These are phyloP conservation scores for Loris lydekkerianus DNA, from an alignment of 2,797 vertebrate genomes.

Conservation along the genomic window DNA sequence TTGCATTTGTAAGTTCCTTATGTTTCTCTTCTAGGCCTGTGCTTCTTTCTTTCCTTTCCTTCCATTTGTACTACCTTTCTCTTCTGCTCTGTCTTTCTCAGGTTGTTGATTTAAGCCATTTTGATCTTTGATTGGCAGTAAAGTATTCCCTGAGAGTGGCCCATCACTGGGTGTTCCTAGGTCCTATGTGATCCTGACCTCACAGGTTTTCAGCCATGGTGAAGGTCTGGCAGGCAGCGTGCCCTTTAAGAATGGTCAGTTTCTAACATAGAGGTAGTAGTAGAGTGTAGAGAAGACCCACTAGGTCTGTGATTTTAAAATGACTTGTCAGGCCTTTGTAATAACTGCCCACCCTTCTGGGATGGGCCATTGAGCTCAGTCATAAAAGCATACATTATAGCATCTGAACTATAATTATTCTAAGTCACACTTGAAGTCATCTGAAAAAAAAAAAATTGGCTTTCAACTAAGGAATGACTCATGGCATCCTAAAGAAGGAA, in stretches of 20 bases:
- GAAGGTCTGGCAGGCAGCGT: neutral
- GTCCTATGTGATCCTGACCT: neutral
- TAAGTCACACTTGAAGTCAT: slow-evolving; percentile 43
- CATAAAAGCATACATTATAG: neutral
- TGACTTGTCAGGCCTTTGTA: neutral
- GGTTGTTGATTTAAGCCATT: neutral
- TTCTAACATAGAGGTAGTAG: neutral
- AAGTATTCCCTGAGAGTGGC: neutral
- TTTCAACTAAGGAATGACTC: slow-evolving; percentile 60
- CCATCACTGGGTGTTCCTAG: neutral
- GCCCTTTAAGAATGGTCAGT: neutral
- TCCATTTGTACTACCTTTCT: neutral
- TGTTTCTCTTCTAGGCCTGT: neutral
- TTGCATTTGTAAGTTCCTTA: neutral
- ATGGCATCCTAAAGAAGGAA: slow-evolving; percentile 20
- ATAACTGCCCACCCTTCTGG: neutral
- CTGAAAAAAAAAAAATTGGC: neutral
- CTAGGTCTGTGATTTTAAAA: neutral
- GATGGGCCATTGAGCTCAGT: neutral
- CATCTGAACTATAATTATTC: slow-evolving; percentile 17
- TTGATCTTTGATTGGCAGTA: neutral
- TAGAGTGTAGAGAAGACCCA: neutral
- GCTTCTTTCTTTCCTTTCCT: neutral
- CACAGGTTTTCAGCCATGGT: neutral
- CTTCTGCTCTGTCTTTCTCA: neutral